Percentiles rank a stretch among this genome's conserved stretches.
Evolutionary conservation across 2,888 invertebrate species (phyloP).

Genomic region (Cheilosia vernalis): DNA sequence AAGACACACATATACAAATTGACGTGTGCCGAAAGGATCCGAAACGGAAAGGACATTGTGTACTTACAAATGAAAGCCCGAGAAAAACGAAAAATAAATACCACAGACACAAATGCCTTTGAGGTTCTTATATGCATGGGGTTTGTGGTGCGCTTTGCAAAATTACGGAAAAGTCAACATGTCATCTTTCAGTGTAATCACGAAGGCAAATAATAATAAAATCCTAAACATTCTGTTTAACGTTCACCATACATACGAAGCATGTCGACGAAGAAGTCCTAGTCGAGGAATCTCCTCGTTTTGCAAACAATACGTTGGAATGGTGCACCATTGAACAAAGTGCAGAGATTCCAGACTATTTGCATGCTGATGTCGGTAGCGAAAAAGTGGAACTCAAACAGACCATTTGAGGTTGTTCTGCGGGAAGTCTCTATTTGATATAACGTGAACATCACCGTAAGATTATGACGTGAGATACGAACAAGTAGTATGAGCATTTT

Average conservation of each 20-base stretch:
- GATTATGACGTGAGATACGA: conserved; percentile 28
- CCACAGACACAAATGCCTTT: conserved; percentile 46
- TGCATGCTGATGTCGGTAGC: conserved; percentile 58
- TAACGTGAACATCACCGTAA: conserved; percentile 4
- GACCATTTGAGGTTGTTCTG: conserved; percentile 16
- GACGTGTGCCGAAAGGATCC: conserved; percentile 55
- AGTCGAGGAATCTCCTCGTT: conserved; percentile 11
- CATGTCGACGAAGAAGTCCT: conserved; percentile 12
- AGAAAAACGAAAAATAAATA: conserved; percentile 33
- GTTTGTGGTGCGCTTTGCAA: conserved; percentile 27
- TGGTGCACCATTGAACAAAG: conserved; percentile 21
- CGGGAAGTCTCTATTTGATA: conserved; percentile 19
- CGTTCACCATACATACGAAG: conserved; percentile 28
- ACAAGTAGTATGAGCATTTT: neutral
- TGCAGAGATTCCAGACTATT: conserved; percentile 62
- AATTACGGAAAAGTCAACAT: conserved; percentile 69
- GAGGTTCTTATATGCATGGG: conserved; percentile 39
- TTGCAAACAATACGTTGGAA: conserved; percentile 10
- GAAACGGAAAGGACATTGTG: conserved; percentile 52
- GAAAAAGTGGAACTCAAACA: conserved; percentile 29
- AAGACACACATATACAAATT: conserved; percentile 30
- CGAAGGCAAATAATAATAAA: conserved; percentile 70
- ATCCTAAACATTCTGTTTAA: conserved; percentile 69
- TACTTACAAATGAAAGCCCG: conserved; percentile 23
- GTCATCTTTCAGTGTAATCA: conserved; percentile 71